Conservation (phyloP, 1,140 invertebrate species). For the Mya arenaria region DNA sequence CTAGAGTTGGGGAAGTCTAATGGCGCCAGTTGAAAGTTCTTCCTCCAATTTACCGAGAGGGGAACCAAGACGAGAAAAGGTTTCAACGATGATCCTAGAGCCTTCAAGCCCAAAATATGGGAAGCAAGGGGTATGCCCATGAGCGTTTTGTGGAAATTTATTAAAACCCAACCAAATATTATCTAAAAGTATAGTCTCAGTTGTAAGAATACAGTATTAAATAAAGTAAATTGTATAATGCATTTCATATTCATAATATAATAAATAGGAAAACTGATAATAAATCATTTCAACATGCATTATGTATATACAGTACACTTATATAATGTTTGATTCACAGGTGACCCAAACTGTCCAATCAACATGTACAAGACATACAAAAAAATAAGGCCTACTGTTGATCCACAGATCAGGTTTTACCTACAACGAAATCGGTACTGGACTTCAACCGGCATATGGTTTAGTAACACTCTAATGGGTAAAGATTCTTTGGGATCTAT, state of each 20-base stretch:
- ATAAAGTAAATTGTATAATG: no score
- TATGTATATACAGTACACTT: no score
- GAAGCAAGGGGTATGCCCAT: not conserved
- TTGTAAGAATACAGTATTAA: no score
- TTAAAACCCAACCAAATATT: not conserved
- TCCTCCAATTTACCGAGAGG: conserved; percentile 5
- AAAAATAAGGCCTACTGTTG: not conserved
- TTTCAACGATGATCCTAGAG: not conserved
- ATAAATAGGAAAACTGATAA: no score
- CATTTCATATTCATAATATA: no score
- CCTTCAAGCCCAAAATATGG: not conserved
- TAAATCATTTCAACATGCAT: no score
- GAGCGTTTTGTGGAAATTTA: not conserved
- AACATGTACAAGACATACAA: not conserved
- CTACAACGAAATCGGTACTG: not conserved
- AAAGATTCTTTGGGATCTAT: not conserved
- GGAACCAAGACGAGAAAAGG: conserved; percentile 5
- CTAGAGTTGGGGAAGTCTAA: not conserved
- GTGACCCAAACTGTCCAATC: conserved; percentile 17
- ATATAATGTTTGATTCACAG: not conserved
- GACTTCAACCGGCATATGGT: not conserved
- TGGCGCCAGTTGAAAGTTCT: not conserved
- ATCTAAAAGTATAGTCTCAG: not conserved
- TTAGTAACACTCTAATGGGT: not conserved
- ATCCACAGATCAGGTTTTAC: not conserved